Base-by-base conservation (phyloP, 2,113 vertebrate species). In the Siniperca knerii region DNA sequence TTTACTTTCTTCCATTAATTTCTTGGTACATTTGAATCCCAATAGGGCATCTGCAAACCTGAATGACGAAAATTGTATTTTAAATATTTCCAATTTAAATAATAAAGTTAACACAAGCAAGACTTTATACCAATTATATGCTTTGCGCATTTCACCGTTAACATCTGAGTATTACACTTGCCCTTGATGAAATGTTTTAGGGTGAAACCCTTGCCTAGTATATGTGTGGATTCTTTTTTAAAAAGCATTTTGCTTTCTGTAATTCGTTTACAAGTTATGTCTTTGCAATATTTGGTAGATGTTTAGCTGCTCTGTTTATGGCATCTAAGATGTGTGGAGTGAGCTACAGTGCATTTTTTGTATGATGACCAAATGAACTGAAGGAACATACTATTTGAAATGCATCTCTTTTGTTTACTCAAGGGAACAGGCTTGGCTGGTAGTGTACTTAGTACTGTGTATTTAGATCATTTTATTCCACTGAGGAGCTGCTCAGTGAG, bases 241-340 rank as follows among this genome's bases (percentile, higher is more conserved):
- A 67, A 64, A 44, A 72, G 66, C 55, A 29, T 82, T 82, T 84
- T 52, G 40, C 46, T 71, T 50, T 66, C 62, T 79, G 46, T 85
- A 83, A 84, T 91, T 82, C 29, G 88, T 95, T 95, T 94, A 93
- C 92, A 94, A 58, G 66, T 87, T 82, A 64, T 61, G 58, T 77
- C 55, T 77, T 87, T 79, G 75, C 79, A 42, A 54, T 84, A 55
- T 84, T 81, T 86, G 62, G 73, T 86, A 79, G 90, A 58, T 81
- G 80, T 80, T 75, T 86, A 89, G 81, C 77, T 88, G 48, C 81
- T 93, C 87, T 67, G 83, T 48, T 55, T 67, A 57, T 68, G 35
- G 66, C 74, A 29, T 84, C 58, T 65, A 68, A 64, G 86, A 89
- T 57, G 82, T 67, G 61, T 85, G 80, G 69, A 67, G 66, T 82